These are phyloP conservation scores for Falcaria lacertinaria DNA, from an alignment of 2,888 invertebrate genomes.

Conservation along the genomic window DNA sequence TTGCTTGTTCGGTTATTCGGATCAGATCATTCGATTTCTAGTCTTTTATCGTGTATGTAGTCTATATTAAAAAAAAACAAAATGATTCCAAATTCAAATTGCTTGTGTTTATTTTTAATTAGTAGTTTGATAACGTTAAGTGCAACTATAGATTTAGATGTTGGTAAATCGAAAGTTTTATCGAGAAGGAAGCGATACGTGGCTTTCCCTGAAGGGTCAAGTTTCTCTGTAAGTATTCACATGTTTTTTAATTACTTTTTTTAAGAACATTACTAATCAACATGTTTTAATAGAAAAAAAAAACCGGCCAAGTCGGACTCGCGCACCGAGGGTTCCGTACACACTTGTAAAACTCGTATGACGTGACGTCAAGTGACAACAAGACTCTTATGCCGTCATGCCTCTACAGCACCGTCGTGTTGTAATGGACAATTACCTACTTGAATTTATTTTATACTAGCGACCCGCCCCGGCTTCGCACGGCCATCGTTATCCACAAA, in stretches of 20 bases:
- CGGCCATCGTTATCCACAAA: too few relatives aligned
- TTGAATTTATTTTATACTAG: too few relatives aligned
- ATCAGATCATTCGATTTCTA: neutral
- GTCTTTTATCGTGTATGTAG: neutral
- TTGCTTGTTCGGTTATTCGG: constrained; percentile 1
- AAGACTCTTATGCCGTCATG: too few relatives aligned
- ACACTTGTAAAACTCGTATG: too few relatives aligned
- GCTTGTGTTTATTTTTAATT: constrained; percentile 8
- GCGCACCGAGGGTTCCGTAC: too few relatives aligned
- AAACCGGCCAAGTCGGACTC: too few relatives aligned
- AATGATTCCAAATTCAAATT: constrained; percentile 20
- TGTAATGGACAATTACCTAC: too few relatives aligned
- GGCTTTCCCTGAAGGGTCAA: constrained; percentile 85
- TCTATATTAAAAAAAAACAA: neutral
- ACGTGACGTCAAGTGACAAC: too few relatives aligned
- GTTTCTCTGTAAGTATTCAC: constrained; percentile 82
- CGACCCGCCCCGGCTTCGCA: too few relatives aligned
- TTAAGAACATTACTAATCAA: too few relatives aligned
- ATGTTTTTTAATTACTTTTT: neutral
- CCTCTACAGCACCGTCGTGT: too few relatives aligned
- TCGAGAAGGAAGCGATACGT: constrained; percentile 82
- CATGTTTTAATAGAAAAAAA: too few relatives aligned
- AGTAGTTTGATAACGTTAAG: constrained; percentile 26
- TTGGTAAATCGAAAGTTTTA: constrained; percentile 47
- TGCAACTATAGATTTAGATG: constrained; percentile 13